Conservation (phyloP, 2,113 vertebrate genomes). For the Melanerpes formicivorus region DNA sequence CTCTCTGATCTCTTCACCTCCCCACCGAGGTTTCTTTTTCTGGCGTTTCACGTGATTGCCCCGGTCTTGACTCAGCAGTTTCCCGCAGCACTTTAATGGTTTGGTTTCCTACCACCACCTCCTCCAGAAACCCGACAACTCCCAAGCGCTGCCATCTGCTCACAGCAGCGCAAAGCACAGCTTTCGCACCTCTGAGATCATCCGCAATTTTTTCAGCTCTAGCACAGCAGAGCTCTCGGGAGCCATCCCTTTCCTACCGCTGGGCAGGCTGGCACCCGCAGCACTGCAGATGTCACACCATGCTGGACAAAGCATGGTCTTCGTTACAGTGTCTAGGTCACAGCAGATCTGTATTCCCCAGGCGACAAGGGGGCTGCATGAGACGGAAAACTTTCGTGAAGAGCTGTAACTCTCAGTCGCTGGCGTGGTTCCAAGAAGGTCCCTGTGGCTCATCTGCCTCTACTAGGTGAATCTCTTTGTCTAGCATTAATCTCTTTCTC, state of each 20-base stretch:
- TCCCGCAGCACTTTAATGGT: constrained; percentile 51
- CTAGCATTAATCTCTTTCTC: background rate
- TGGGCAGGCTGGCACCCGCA: fast-evolving
- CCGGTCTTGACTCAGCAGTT: constrained; percentile 74
- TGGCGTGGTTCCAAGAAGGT: background rate
- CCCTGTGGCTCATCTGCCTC: background rate
- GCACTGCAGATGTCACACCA: background rate
- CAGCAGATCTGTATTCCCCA: background rate
- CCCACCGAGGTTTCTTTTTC: constrained; percentile 21
- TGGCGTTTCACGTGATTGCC: constrained; percentile 58
- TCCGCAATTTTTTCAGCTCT: background rate
- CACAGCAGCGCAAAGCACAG: background rate
- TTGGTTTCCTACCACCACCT: constrained; percentile 73
- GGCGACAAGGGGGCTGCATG: background rate
- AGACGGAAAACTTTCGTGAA: background rate
- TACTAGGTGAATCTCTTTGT: background rate
- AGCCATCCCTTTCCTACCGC: background rate
- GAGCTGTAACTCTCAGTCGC: background rate
- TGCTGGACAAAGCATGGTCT: background rate
- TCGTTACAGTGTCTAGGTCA: fast-evolving
- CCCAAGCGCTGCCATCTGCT: background rate
- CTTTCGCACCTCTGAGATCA: background rate
- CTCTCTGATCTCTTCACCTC: background rate
- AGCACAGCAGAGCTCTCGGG: background rate
- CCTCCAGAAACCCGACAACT: background rate